Percentiles rank a stretch among this genome's conserved stretches.
Evolutionary conservation across 2,113 vertebrate species (phyloP).

Genomic region (Menidia beryllina): DNA sequence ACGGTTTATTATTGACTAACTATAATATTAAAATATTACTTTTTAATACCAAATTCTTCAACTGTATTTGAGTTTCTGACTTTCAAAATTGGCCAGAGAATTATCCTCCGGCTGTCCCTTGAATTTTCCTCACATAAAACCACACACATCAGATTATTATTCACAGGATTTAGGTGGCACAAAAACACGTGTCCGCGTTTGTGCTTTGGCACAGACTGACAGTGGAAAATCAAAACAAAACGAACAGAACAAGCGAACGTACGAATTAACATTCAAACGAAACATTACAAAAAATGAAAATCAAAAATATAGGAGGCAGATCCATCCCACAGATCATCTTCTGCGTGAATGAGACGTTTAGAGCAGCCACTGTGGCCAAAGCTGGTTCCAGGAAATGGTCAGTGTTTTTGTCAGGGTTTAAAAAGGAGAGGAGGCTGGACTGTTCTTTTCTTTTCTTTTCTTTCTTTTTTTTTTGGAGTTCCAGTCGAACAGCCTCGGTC

Average conservation of each 20-base stretch:
- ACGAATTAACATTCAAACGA: too few relatives aligned
- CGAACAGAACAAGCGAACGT: conserved; percentile 68
- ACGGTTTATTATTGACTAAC: too few relatives aligned
- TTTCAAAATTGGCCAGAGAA: conserved; percentile 36
- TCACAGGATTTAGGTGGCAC: conserved; percentile 77
- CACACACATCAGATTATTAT: conserved; percentile 49
- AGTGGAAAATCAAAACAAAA: conserved; percentile 61
- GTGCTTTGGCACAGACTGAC: conserved; percentile 88
- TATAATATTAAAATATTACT: neutral
- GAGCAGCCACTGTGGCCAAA: conserved; percentile 87
- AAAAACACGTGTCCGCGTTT: conserved; percentile 72
- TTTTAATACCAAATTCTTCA: conserved; percentile 36
- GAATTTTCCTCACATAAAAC: conserved; percentile 15
- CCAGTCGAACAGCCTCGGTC: conserved; percentile 87
- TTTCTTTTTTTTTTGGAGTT: conserved; percentile 77
- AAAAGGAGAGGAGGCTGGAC: conserved; percentile 79
- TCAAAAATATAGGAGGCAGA: conserved; percentile 62
- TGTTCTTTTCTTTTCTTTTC: conserved; percentile 59
- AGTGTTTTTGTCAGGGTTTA: conserved; percentile 85
- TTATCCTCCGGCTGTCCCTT: conserved; percentile 17
- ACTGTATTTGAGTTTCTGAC: conserved; percentile 56
- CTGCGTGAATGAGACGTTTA: conserved; percentile 69
- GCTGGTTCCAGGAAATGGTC: conserved; percentile 89
- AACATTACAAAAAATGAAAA: conserved; percentile 59
- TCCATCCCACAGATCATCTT: conserved; percentile 91